A percentile compares a stretch with the other conserved stretches of the same genome.
phyloP scores from a whole-genome alignment of 2,113 vertebrate species.

The Gorilla gorilla region DNA sequence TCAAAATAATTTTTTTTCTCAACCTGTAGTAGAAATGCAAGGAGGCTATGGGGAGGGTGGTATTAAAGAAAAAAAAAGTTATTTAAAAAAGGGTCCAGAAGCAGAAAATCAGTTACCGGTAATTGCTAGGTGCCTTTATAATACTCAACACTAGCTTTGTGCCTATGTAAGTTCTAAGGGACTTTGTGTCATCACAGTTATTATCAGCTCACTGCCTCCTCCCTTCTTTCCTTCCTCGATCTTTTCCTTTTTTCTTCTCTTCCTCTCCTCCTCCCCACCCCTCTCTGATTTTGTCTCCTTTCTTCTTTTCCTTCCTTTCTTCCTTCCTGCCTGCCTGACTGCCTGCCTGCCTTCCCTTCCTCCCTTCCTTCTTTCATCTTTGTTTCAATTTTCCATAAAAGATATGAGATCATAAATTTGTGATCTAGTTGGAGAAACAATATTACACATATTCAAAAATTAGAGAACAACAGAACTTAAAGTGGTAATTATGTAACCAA shows the following conservation, averaged over 20 bases:
- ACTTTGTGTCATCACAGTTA: background rate
- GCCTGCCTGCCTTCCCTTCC: too few relatives aligned
- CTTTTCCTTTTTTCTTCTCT: background rate
- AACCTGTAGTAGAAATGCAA: background rate
- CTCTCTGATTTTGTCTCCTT: background rate
- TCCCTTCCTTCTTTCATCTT: background rate
- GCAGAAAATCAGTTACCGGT: background rate
- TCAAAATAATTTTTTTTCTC: constrained; percentile 21
- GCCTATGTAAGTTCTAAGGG: background rate
- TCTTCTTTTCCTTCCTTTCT: background rate
- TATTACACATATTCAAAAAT: background rate
- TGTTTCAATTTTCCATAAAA: background rate
- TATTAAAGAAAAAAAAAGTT: background rate
- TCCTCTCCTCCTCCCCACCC: too few relatives aligned
- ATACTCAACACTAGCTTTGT: background rate
- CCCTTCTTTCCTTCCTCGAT: background rate
- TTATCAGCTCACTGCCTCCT: background rate
- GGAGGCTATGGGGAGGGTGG: background rate
- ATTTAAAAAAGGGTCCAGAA: background rate
- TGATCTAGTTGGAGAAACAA: background rate
- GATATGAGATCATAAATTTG: background rate
- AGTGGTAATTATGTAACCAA: background rate
- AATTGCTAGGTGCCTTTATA: background rate
- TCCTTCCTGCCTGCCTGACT: background rate
- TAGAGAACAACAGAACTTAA: background rate